Conservation (phyloP, 2,113 vertebrate genomes). For the Zingel zingel region DNA sequence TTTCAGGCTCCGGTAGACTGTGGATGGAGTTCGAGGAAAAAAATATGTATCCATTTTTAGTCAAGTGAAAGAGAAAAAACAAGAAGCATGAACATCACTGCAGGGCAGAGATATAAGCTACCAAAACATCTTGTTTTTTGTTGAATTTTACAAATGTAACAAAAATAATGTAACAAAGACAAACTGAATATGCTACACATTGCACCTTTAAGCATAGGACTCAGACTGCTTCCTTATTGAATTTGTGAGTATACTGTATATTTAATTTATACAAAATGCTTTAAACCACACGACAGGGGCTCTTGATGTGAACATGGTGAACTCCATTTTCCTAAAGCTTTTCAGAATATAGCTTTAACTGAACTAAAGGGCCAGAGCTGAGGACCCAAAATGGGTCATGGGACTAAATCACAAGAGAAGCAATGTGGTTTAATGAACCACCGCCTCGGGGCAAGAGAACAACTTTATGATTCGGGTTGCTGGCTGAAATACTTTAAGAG, state of each 20-base stretch:
- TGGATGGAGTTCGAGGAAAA: neutral
- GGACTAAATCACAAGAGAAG: constrained; percentile 78
- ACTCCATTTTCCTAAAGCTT: neutral
- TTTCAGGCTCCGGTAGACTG: neutral
- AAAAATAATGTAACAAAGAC: neutral
- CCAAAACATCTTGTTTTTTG: neutral
- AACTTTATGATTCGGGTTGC: constrained; percentile 46
- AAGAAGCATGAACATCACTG: neutral
- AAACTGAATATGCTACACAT: neutral
- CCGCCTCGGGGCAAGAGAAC: constrained; percentile 42
- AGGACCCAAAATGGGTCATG: constrained; percentile 70
- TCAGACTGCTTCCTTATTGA: neutral
- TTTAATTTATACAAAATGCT: neutral
- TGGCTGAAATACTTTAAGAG: constrained; percentile 50
- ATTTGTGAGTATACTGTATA: neutral
- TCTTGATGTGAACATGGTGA: neutral
- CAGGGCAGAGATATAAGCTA: neutral
- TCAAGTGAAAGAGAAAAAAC: neutral
- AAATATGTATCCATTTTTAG: neutral
- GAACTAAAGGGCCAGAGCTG: constrained; percentile 15
- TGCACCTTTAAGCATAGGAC: neutral
- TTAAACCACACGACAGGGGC: neutral
- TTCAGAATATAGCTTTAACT: constrained; percentile 39
- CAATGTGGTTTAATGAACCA: constrained; percentile 59
- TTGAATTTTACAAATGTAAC: neutral